Percentiles rank a stretch among this genome's conserved stretches.
These are phyloP conservation scores for Thalassoma bifasciatum DNA, from an alignment of 2,113 vertebrate genomes.

Conservation along the genomic window DNA sequence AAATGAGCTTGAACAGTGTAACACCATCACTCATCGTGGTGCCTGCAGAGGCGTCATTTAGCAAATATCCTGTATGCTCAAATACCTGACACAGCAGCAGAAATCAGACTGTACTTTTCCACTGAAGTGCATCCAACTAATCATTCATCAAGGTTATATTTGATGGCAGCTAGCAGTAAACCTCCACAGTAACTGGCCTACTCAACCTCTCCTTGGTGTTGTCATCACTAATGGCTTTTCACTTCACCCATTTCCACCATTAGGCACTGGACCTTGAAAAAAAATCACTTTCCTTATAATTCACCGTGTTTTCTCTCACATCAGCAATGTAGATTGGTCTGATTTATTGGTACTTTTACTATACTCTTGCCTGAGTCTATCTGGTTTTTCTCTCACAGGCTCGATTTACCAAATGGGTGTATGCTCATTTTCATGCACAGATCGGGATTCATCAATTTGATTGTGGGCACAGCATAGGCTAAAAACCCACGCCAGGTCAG, in stretches of 20 bases:
- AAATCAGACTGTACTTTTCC: conserved; percentile 15
- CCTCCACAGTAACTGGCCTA: conserved; percentile 47
- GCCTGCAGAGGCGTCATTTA: not conserved
- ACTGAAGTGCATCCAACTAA: conserved; percentile 35
- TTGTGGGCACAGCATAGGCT: no score
- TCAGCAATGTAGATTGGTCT: conserved; percentile 37
- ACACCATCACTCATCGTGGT: not conserved
- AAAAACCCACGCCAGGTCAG: no score
- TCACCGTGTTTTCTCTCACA: conserved; percentile 12
- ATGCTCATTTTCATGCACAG: no score
- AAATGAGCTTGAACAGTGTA: no score
- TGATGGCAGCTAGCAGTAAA: conserved; percentile 20
- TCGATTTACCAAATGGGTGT: no score
- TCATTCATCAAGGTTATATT: conserved; percentile 50
- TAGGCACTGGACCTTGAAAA: conserved; percentile 56
- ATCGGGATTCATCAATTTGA: no score
- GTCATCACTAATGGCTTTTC: conserved; percentile 59
- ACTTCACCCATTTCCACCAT: conserved; percentile 45
- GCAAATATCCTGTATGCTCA: not conserved
- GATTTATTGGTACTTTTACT: conserved; percentile 38
- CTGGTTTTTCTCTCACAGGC: conserved; percentile 14
- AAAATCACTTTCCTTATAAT: conserved; percentile 45
- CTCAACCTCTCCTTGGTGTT: conserved; percentile 48
- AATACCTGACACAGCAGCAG: conserved; percentile 6
- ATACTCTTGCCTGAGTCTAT: not conserved